Conservation (phyloP, 2,797 vertebrate genomes). For the Propithecus perrieri region DNA sequence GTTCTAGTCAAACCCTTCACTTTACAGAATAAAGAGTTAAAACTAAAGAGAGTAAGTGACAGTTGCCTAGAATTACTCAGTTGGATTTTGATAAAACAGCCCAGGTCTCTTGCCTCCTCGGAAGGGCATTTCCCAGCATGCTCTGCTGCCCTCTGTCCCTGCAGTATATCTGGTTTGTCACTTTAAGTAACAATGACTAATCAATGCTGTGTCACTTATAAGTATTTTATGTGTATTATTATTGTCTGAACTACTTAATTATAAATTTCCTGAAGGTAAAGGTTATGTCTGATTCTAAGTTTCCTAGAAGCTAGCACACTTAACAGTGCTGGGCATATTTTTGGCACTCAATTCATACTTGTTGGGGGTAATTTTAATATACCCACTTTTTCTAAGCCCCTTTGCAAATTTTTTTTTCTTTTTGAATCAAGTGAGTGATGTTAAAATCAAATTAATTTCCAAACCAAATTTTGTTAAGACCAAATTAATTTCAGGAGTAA, state of each 20-base stretch:
- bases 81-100: neutral
- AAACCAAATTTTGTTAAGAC: neutral
- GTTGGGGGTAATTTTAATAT: neutral
- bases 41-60: neutral
- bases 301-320: neutral
- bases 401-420: neutral
- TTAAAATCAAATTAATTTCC: neutral
- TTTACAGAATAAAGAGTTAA: neutral
- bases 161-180: neutral
- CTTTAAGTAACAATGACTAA: neutral
- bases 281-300: neutral
- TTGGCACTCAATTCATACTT: neutral
- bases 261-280: neutral
- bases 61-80: neutral
- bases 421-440: neutral
- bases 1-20: neutral
- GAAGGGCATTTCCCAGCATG: neutral
- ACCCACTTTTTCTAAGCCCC: neutral
- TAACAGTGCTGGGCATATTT: neutral
- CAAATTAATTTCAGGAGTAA: neutral
- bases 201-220: neutral
- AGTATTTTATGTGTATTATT: neutral
- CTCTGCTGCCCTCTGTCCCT: neutral
- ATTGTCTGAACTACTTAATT: neutral
- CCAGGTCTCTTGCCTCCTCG: neutral